A percentile compares a stretch with the other conserved stretches of the same genome.
Evolutionary conservation across 2,113 vertebrate species (phyloP).

Genomic region (Misgurnus mizolepis): DNA sequence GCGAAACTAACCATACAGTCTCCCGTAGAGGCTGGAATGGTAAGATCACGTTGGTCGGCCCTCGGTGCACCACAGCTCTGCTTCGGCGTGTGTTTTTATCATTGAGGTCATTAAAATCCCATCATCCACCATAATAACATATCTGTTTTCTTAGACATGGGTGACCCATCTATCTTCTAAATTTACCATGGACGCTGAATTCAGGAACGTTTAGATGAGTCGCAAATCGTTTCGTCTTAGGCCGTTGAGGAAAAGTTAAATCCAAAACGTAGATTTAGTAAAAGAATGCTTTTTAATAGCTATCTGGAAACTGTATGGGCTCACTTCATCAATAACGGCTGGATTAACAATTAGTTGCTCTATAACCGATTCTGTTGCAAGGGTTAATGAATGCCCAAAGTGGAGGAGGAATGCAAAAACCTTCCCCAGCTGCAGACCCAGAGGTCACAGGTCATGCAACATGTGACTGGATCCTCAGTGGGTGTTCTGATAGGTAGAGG

Average conservation of each 20-base stretch:
- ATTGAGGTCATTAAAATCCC: conserved; percentile 54
- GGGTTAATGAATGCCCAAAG: conserved; percentile 69
- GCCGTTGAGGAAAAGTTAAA: conserved; percentile 37
- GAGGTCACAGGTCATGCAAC: conserved; percentile 68
- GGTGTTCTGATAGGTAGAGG: conserved; percentile 59
- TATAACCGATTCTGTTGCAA: conserved; percentile 65
- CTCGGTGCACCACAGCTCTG: conserved; percentile 11
- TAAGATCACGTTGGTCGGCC: conserved; percentile 9
- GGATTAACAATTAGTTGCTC: conserved; percentile 50
- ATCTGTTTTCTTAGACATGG: conserved; percentile 51
- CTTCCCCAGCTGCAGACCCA: conserved; percentile 68
- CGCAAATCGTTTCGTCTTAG: conserved; percentile 34
- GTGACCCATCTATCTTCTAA: conserved; percentile 57
- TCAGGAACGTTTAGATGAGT: conserved; percentile 37
- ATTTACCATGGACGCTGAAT: conserved; percentile 48
- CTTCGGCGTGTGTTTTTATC: conserved; percentile 53
- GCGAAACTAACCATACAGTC: conserved; percentile 24
- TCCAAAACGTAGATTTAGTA: conserved; percentile 45
- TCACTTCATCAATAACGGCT: conserved; percentile 31
- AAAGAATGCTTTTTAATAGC: conserved; percentile 55
- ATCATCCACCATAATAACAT: conserved; percentile 52
- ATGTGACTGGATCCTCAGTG: conserved; percentile 70
- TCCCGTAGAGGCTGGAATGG: conserved; percentile 23
- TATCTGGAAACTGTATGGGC: conserved; percentile 13
- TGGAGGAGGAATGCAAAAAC: conserved; percentile 67